phyloP scores from a whole-genome alignment of 2,113 vertebrate species.

The Oryctolagus cuniculus region mOryCun1.1 NC_091433.1:141073001-141073500 shows the following conservation, averaged over 20 bases:
- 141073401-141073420: not conserved
- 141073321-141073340: not conserved
- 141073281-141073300: constrained; percentile 54
- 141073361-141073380: not conserved
- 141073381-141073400: constrained; percentile 18
- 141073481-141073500: constrained; percentile 18
- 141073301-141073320: not conserved
- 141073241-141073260: not conserved
- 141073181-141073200: not conserved
- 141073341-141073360: not conserved
- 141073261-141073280: constrained; percentile 3
- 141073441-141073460: constrained; percentile 22
- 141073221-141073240: not conserved
- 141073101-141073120: too few species aligned
- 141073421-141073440: constrained; percentile 46
- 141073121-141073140: not conserved
- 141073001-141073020: too few species aligned
- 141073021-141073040: too few species aligned
- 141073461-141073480: constrained; percentile 43
- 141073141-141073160: not conserved
- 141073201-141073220: constrained; percentile 29
- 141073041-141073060: too few species aligned
- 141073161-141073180: not conserved
- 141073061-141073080: too few species aligned
- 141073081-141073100: too few species aligned